Base-by-base conservation (phyloP, 2,113 vertebrate genomes). In the Bubalus kerabau region DNA sequence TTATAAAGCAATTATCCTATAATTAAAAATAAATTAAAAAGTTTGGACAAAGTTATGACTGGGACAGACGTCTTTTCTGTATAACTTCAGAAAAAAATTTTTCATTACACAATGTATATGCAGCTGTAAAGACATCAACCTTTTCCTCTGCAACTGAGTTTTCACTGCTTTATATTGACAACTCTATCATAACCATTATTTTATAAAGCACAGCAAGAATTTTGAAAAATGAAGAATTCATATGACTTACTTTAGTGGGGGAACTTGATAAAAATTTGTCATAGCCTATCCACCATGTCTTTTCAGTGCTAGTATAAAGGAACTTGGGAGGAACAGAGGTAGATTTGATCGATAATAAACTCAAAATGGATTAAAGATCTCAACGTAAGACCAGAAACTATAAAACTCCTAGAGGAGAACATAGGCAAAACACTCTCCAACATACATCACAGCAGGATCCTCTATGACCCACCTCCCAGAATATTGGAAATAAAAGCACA, bases 301-400 rank as follows among this genome's bases (percentile, higher is more conserved):
- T 86, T 59, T 40, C 40, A 52, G 24, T 48, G 23, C 13, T 59
- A 46, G 1, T 78, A 24, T 40, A 50, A 50, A 76, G 10, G 56
- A 93, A 71, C 3, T 57, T 28, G 7, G 5, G 7, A 40, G 4
- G 16, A 26, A 0, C 4, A 7, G 15, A 7, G 26, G 19, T 21
- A 64, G 40, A 85, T 5, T 40, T 11, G 7, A 57, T 13, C 0
- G 30, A 26, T 8, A 40, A 11, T 30, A 40, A 40, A 40, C 40
- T 40, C 40, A 40, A 40, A 40, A 40, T 40, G 40, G 40, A 40
- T 40, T 40, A 40, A 40, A 40, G 40, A 40, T 40, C 40, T 40
- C 40, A 40, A 40, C 40, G 40, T 40, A 40, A 40, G 40, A 40
- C 40, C 40, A 40, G 40, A 40, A 40, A 40, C 40, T 40, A 40